These are phyloP conservation scores for Epirrhoe alternata DNA, from an alignment of 2,888 invertebrate species.

Conservation along the genomic window DNA sequence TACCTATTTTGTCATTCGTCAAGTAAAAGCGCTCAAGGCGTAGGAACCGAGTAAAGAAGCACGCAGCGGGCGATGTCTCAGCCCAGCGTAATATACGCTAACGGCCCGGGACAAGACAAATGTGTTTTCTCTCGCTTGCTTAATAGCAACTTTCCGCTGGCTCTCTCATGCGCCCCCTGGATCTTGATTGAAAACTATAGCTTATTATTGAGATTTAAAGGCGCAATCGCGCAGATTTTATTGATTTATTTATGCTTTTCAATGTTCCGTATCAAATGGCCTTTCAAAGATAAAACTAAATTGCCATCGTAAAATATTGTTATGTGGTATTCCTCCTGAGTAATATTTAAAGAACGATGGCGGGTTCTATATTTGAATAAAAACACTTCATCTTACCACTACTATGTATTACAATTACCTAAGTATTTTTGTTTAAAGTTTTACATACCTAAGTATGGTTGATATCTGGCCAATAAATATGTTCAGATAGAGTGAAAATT, in stretches of 20 bases:
- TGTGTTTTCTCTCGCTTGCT: slow-evolving; percentile 82
- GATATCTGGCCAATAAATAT: neutral
- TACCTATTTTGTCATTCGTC: slow-evolving; percentile 12
- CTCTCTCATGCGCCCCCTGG: slow-evolving; percentile 58
- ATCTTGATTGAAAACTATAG: slow-evolving; percentile 75
- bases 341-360: neutral
- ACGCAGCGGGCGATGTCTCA: slow-evolving; percentile 76
- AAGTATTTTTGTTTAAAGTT: neutral
- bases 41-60: slow-evolving; percentile 67
- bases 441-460: neutral
- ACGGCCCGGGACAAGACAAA: slow-evolving; percentile 83
- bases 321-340: slow-evolving; percentile 9
- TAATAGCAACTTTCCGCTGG: slow-evolving; percentile 67
- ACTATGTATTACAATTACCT: too few species aligned
- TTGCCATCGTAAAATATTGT: slow-evolving; percentile 14
- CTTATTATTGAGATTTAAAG: slow-evolving; percentile 66
- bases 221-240: slow-evolving; percentile 37
- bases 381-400: neutral
- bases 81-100: slow-evolving; percentile 81
- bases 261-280: slow-evolving; percentile 6
- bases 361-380: neutral
- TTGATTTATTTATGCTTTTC: slow-evolving; percentile 38
- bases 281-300: slow-evolving; percentile 9
- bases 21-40: slow-evolving; percentile 38
- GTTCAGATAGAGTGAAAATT: slow-evolving; percentile 40